phyloP scores from a whole-genome alignment of 2,113 vertebrate species.

The Anarhynchus alexandrinus region DNA sequence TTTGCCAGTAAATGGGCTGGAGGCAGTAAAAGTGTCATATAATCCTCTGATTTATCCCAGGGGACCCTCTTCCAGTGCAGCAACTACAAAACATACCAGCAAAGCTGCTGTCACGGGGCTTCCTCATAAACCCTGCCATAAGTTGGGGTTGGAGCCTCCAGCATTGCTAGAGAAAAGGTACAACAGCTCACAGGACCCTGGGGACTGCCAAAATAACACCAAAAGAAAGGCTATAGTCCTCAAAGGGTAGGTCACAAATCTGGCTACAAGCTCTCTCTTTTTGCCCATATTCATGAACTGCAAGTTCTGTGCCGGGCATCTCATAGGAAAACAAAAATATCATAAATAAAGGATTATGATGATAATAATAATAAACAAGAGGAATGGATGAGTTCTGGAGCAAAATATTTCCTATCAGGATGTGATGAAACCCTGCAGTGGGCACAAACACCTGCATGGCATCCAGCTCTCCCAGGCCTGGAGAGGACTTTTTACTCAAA shows the following conservation, averaged over 20 bases:
- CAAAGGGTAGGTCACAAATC: not conserved
- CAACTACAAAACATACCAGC: not conserved
- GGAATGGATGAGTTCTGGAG: not conserved
- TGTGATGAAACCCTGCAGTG: not conserved
- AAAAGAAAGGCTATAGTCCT: not conserved
- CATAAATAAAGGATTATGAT: not conserved
- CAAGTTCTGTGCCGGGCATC: not conserved
- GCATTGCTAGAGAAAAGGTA: not conserved
- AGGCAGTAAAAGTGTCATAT: not conserved
- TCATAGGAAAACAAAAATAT: not conserved
- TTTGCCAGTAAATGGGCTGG: not conserved
- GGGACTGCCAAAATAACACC: not conserved
- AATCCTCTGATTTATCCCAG: not conserved
- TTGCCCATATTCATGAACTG: not conserved
- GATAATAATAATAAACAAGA: not conserved
- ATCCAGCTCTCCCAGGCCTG: not conserved
- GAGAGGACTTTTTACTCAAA: not conserved
- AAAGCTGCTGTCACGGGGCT: not conserved
- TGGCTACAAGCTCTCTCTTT: not conserved
- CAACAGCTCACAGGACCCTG: not conserved
- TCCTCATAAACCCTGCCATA: not conserved
- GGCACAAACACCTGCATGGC: not conserved
- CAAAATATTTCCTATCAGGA: not conserved
- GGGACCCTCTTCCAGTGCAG: not conserved
- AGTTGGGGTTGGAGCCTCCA: accelerated